Evolutionary conservation across 2,888 invertebrate genomes (phyloP).

Genomic region (Dascillus cervinus): DNA sequence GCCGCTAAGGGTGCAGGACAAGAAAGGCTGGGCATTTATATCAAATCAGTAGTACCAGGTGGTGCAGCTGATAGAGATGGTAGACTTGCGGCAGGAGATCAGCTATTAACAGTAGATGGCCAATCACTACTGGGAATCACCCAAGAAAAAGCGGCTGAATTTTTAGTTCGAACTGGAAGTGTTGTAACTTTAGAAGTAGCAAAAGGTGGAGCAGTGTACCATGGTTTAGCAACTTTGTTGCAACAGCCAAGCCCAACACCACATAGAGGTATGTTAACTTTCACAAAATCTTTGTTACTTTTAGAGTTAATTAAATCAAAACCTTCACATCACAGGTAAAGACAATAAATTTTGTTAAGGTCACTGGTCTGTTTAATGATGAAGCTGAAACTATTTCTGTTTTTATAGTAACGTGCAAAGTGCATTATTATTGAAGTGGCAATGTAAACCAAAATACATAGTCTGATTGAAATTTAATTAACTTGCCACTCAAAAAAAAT

Average conservation of each 20-base stretch:
- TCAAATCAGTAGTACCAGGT: conserved; percentile 95
- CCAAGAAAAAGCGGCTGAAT: conserved; percentile 88
- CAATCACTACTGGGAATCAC: conserved; percentile 69
- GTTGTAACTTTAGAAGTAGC: conserved; percentile 93
- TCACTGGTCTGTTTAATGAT: neutral
- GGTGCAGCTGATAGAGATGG: conserved; percentile 92
- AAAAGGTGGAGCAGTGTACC: conserved; percentile 95
- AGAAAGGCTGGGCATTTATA: conserved; percentile 85
- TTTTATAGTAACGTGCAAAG: too few relatives aligned
- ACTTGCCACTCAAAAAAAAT: too few relatives aligned
- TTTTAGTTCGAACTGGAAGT: conserved; percentile 88
- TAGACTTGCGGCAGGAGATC: conserved; percentile 92
- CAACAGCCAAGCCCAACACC: conserved; percentile 85
- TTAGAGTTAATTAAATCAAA: conserved; percentile 3
- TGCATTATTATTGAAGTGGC: too few relatives aligned
- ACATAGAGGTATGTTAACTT: conserved; percentile 57
- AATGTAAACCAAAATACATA: too few relatives aligned
- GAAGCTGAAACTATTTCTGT: conserved; percentile 4
- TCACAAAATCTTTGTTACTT: neutral
- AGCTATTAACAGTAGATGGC: conserved; percentile 92
- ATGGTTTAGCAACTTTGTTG: conserved; percentile 87
- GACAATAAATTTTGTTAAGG: conserved; percentile 4
- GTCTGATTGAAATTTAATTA: too few relatives aligned
- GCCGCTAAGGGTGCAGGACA: conserved; percentile 71
- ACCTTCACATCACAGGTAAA: too few relatives aligned